Evolutionary conservation across 64 coral and sea anemone species (phyloP).

Genomic region (Montipora efflorescens): DNA sequence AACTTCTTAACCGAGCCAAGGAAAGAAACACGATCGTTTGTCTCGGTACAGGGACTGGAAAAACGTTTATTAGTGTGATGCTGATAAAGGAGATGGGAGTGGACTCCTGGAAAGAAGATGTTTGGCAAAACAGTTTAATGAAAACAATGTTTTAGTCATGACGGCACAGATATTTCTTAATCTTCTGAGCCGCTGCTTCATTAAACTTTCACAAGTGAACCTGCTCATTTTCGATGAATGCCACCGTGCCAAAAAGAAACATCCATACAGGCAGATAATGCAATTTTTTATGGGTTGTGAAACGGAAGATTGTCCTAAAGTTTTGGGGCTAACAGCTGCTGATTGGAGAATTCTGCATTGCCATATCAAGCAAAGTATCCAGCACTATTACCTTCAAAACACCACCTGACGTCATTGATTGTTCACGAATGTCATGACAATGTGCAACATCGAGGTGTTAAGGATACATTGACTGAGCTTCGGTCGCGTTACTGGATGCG

Average conservation of each 20-base stretch:
- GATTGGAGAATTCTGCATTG: constrained; percentile 23
- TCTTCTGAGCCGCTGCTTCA: constrained; percentile 54
- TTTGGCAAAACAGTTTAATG: constrained; percentile 74
- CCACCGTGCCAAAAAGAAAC: constrained; percentile 90
- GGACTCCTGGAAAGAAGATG: constrained; percentile 77
- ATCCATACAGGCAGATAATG: constrained; percentile 90
- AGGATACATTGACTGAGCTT: background rate
- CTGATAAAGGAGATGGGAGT: constrained; percentile 87
- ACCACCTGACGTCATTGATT: constrained; percentile 11
- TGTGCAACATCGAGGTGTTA: background rate
- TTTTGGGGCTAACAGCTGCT: constrained; percentile 88
- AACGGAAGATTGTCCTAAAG: constrained; percentile 32
- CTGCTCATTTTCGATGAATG: constrained; percentile 96
- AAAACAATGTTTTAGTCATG: constrained; percentile 93
- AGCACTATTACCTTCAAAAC: background rate
- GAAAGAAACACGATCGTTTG: no score
- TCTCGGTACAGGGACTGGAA: no score
- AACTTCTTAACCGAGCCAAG: no score
- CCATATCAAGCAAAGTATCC: constrained; percentile 9
- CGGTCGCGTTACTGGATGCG: constrained; percentile 41
- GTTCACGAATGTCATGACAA: background rate
- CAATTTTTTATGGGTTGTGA: constrained; percentile 56
- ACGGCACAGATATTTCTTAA: constrained; percentile 92
- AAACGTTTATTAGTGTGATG: background rate
- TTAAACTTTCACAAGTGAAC: constrained; percentile 77